Base-by-base conservation (phyloP, 2,113 vertebrate species). In the Actenoides lindsayi region DNA sequence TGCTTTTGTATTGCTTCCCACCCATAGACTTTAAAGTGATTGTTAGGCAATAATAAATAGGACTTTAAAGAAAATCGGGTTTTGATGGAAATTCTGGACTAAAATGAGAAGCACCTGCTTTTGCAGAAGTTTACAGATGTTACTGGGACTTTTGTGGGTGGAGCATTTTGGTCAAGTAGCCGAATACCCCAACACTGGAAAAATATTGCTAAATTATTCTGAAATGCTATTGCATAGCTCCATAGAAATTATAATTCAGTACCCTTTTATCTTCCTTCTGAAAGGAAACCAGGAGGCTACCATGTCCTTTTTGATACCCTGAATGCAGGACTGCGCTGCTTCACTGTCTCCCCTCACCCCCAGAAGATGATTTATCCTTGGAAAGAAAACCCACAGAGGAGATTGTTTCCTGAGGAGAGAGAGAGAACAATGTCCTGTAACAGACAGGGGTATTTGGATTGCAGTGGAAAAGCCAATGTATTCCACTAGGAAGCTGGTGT, bases 1-100 rank as follows among this genome's bases (percentile, higher is more conserved):
- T 53, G 76, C 92, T 94, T 94, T 96, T 86, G 80, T 95, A 88
- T 70, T 71, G 42, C 95, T 96, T 87, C 90, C 88, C 85, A 87
- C 80, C 90, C 76, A 71, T 41, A 42, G 76, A 46, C 64, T 86
- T 87, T 79, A 77, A 93, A 93, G 82, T n/a, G 63, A 64, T 65
- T n/a, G 37, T 87, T 65, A 88, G 89, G 86, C 48, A 90, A 51
- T 71, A 91, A 89, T 93, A 90, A 94, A 88, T 21, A 92, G 60
- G 71, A n/a, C 64, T 81, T 74, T 31, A 80, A 94, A 88, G 76
- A 78, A 91, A 95, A 86, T 23, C 20, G 16, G 20, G 30, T 31
- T 75, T 71, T 78, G 85, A 88, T 86, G 63, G 73, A 90, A 88
- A 77, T 74, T 88, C 20, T 56, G 70, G 50, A 31, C 79, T 90